A percentile compares a stretch with the other conserved stretches of the same genome.
These are phyloP conservation scores for Mergus octosetaceus DNA, from an alignment of 2,797 vertebrate genomes.

Conservation along the genomic window DNA sequence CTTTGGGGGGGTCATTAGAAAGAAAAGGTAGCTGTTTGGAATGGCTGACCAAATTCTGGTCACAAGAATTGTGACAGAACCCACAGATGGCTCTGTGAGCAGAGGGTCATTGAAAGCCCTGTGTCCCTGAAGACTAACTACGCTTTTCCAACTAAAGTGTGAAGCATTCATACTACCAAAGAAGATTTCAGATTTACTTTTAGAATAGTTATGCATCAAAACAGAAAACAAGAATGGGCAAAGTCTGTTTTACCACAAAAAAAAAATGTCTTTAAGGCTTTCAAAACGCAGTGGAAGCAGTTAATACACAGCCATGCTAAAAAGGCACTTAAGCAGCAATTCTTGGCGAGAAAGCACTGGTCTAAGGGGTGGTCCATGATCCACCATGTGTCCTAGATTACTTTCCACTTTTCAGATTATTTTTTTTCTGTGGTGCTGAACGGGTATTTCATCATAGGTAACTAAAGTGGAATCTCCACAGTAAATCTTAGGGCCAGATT, in stretches of 20 bases:
- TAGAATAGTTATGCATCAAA: not conserved
- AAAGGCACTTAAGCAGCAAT: not conserved
- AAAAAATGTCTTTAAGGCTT: not conserved
- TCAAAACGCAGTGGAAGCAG: not conserved
- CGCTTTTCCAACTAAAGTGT: not conserved
- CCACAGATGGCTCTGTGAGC: not conserved
- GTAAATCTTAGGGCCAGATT: not conserved
- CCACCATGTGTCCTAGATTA: not conserved
- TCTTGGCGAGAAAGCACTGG: not conserved
- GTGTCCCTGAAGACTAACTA: not conserved
- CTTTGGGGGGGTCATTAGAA: not conserved
- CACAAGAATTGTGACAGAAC: not conserved
- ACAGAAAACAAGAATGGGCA: not conserved
- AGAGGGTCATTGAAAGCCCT: not conserved
- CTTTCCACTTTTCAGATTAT: not conserved
- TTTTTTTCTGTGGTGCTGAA: not conserved
- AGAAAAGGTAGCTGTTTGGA: not conserved
- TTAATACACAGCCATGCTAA: not conserved
- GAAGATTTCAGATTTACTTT: not conserved
- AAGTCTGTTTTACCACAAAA: not conserved
- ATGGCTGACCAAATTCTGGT: not conserved
- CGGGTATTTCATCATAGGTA: not conserved
- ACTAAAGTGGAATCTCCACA: not conserved
- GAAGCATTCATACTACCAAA: not conserved
- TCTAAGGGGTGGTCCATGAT: not conserved